phyloP scores from a whole-genome alignment of 1,140 invertebrate species.

The Asbolus verrucosus region DNA sequence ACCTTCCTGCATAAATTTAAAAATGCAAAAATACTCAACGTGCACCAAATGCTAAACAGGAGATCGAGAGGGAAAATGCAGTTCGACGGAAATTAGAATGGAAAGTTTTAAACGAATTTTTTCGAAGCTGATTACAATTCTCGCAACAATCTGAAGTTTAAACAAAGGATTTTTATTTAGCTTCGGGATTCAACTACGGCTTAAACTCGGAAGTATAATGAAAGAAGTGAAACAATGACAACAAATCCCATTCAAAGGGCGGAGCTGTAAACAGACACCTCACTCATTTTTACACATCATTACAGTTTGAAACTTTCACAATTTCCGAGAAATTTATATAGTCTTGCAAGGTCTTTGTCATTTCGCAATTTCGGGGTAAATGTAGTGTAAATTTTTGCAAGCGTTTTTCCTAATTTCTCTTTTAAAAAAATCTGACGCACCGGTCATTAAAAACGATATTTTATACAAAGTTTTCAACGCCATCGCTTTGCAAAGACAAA shows the following conservation, averaged over 20 bases:
- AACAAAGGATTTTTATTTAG: slow-evolving; percentile 37
- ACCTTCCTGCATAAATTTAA: slow-evolving; percentile 13
- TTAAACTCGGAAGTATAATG: slow-evolving; percentile 38
- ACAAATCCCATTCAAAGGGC: slow-evolving; percentile 31
- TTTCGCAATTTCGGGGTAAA: slow-evolving; percentile 56
- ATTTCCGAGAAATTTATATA: slow-evolving; percentile 57
- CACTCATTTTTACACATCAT: slow-evolving; percentile 60
- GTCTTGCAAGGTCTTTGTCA: slow-evolving; percentile 53
- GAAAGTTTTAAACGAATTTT: slow-evolving; percentile 34
- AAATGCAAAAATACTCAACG: slow-evolving; percentile 19
- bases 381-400: slow-evolving; percentile 57
- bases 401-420: slow-evolving; percentile 30
- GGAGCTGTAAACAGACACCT: slow-evolving; percentile 58
- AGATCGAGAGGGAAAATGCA: slow-evolving; percentile 18
- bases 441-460: slow-evolving; percentile 7
- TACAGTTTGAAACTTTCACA: slow-evolving; percentile 60
- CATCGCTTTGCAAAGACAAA: slow-evolving; percentile 37
- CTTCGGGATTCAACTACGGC: slow-evolving; percentile 28
- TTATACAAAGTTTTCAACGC: slow-evolving; percentile 37
- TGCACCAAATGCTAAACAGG: not conserved
- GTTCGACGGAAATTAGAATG: slow-evolving; percentile 7
- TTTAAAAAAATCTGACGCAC: slow-evolving; percentile 35
- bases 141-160: slow-evolving; percentile 29
- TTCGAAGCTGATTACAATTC: slow-evolving; percentile 27
- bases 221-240: slow-evolving; percentile 42